Conservation (phyloP, 2,888 invertebrate genomes). For the Eurytoma californica region DNA sequence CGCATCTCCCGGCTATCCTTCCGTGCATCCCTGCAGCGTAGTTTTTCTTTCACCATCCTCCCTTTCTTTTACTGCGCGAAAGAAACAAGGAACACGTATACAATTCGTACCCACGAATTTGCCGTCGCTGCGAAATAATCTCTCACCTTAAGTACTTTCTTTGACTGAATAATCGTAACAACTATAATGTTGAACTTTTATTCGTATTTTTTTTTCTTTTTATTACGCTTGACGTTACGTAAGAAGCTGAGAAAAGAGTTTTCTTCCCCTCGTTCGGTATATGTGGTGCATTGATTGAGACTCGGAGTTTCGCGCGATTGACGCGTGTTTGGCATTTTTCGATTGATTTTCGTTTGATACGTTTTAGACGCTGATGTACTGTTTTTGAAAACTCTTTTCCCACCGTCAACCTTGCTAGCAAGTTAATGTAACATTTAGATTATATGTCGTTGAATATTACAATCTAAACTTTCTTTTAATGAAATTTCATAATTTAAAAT, state of each 20-base stretch:
- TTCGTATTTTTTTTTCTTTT: conserved; percentile 33
- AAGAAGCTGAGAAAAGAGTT: conserved; percentile 51
- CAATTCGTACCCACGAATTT: conserved; percentile 53
- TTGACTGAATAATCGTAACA: conserved; percentile 48
- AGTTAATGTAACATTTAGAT: conserved; percentile 40
- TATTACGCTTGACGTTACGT: background rate
- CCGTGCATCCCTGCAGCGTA: conserved; percentile 19
- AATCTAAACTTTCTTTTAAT: conserved; percentile 7
- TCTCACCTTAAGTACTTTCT: conserved; percentile 54
- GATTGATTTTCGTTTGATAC: conserved; percentile 25
- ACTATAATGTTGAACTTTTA: conserved; percentile 49
- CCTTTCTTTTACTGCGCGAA: conserved; percentile 25
- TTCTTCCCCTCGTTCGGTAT: background rate
- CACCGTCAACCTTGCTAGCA: conserved; percentile 21
- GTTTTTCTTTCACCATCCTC: background rate
- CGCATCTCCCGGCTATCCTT: background rate
- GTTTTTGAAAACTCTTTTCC: conserved; percentile 46
- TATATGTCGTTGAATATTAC: conserved; percentile 35
- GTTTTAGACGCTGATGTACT: background rate
- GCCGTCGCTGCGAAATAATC: conserved; percentile 40
- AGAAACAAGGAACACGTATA: conserved; percentile 55
- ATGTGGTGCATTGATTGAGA: background rate
- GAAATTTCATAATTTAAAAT: background rate
- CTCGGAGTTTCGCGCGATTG: background rate
- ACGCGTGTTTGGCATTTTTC: background rate